Base-by-base conservation (phyloP, 92 coral and sea anemone genomes). In the Blastomussa wellsi region DNA sequence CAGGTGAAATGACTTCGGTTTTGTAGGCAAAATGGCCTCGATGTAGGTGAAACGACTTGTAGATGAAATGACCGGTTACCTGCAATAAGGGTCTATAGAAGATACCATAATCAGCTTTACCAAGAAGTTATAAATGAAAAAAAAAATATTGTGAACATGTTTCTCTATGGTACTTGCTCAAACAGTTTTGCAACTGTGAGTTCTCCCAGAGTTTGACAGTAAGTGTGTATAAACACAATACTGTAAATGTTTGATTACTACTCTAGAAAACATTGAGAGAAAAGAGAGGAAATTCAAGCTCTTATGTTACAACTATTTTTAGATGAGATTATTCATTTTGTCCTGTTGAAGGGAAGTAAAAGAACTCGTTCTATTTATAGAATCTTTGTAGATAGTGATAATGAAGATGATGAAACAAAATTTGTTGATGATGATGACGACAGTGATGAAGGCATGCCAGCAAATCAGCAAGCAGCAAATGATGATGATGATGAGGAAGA, bases 401-500 rank as follows among this genome's bases (percentile, higher is more conserved):
- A 91, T 39, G 95, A 90, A 70, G 92, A 85, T 65, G 93, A 94
- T 85, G 95, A 91, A 37, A 75, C 84, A 38, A 88, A 91, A 53
- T 84, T 87, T 71, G 88, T 92, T 68, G 93, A 92, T 8, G 49
- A 44, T 24, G 91, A 89, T 60, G 91, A 93, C 53, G 93, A 90
- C 16, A 92, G 86, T 36, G 90, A 87, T 78, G 86, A 88, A 41
- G 79, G 44, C 71, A 81, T 74, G 49, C 91, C 91, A 24, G 87
- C 91, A 41, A 86, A 74, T 52, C 72, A 2, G 72, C 77, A 79
- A 59, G 49, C 49, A 84, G 62, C 24, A 49, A 17, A 82, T 71
- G 38, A 84, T 64, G 95, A 87, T 82, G 95, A 94, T 62, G n/a
- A n/a, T 32, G 99, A 94, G 32, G 98, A 96, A 81, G 99, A 97